These are phyloP conservation scores for Rhinoraja longicauda DNA, from an alignment of 2,797 vertebrate species.

Conservation along the genomic window DNA sequence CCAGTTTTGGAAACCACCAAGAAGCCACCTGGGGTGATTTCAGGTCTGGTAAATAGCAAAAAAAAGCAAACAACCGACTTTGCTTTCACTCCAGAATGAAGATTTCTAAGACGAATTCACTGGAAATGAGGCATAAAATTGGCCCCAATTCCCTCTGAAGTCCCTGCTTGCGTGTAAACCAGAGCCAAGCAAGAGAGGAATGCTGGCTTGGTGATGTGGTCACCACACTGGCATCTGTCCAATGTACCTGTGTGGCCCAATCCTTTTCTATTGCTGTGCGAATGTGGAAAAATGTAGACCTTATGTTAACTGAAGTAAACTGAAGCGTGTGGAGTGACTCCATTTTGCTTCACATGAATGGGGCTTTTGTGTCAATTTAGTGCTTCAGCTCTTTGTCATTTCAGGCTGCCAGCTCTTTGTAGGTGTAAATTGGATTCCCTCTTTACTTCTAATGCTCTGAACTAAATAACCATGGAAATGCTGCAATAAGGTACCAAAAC, in stretches of 20 bases:
- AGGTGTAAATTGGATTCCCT: constrained; percentile 36
- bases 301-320: constrained; percentile 33
- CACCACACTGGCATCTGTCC: constrained; percentile 23
- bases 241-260: constrained; percentile 19
- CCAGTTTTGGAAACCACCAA: not conserved
- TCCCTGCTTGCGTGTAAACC: not conserved
- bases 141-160: not conserved
- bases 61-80: not conserved
- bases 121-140: constrained; percentile 16
- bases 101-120: not conserved
- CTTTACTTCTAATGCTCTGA: constrained; percentile 15
- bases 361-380: constrained; percentile 13
- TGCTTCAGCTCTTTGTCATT: constrained; percentile 14
- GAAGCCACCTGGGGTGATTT: not conserved
- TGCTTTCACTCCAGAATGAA: not conserved
- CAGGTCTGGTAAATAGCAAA: not conserved
- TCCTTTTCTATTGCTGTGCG: not conserved
- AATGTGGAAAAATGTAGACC: constrained; percentile 19
- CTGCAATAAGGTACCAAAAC: constrained; percentile 30
- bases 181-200: not conserved
- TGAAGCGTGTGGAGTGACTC: constrained; percentile 19
- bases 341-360: constrained; percentile 28
- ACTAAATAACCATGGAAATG: not conserved
- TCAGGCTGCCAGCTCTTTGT: constrained; percentile 14
- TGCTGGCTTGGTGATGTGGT: not conserved